Evolutionary conservation across 2,797 vertebrate species (phyloP).

Genomic region (Alexandromys oeconomus): DNA sequence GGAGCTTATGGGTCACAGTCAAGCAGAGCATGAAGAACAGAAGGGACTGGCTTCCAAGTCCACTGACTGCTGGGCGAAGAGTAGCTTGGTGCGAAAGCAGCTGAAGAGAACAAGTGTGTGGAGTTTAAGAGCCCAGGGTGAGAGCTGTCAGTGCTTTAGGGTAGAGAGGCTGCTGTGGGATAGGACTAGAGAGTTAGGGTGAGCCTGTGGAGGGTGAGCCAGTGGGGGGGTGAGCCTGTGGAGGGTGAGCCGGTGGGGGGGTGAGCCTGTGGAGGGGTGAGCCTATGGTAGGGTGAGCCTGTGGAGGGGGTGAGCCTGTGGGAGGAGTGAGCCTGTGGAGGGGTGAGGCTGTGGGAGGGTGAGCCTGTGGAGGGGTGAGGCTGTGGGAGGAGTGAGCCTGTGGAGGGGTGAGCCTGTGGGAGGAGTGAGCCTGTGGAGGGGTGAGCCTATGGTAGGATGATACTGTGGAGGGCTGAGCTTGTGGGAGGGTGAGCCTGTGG

Average conservation of each 20-base stretch:
- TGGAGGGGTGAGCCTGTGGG: not conserved
- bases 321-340: too few species aligned
- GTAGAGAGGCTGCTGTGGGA: not conserved
- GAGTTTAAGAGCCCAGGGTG: rapidly evolving
- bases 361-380: too few species aligned
- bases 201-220: not conserved
- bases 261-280: not conserved
- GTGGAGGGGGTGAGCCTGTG: too few species aligned
- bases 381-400: not conserved
- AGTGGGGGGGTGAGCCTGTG: not conserved
- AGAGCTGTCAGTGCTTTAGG: not conserved
- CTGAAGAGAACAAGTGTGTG: not conserved
- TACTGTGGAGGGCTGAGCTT: not conserved
- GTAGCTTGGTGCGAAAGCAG: not conserved
- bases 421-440: not conserved
- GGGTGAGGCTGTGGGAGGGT: too few species aligned
- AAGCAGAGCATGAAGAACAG: rapidly evolving
- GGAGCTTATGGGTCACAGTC: not conserved
- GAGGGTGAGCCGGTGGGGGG: not conserved
- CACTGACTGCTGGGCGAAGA: not conserved
- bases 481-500: not conserved
- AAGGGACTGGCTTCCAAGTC: not conserved
- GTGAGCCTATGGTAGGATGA: not conserved
- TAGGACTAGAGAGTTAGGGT: not conserved
- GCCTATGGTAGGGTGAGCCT: too few species aligned